A percentile compares a stretch with the other conserved stretches of the same genome.
These are phyloP conservation scores for Pipistrellus pipistrellus DNA, from an alignment of 2,797 vertebrate species.

Conservation along the genomic window DNA sequence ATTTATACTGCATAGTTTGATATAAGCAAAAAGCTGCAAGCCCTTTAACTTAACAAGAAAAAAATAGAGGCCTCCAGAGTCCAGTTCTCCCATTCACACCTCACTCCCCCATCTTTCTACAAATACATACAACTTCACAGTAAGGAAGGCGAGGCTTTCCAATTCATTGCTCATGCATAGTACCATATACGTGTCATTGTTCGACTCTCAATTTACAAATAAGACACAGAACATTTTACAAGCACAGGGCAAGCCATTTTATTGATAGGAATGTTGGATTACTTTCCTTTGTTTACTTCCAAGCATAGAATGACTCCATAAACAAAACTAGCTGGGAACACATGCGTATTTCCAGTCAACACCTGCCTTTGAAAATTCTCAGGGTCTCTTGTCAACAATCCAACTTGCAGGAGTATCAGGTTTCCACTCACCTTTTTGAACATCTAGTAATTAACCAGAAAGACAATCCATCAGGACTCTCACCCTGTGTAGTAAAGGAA, in stretches of 20 bases:
- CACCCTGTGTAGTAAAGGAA: conserved; percentile 76
- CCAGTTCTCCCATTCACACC: conserved; percentile 25
- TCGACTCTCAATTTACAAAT: conserved; percentile 31
- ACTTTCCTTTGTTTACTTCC: conserved; percentile 58
- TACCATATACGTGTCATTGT: neutral
- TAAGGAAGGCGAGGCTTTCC: conserved; percentile 24
- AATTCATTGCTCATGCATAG: neutral
- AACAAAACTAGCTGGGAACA: conserved; percentile 22
- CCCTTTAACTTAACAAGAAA: conserved; percentile 15
- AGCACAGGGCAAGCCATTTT: conserved; percentile 46
- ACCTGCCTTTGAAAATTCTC: conserved; percentile 57
- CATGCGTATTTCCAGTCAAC: conserved; percentile 69
- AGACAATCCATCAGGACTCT: conserved; percentile 85
- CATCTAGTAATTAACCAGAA: conserved; percentile 90
- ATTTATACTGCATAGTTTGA: neutral
- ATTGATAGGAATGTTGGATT: neutral
- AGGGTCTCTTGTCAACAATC: conserved; percentile 82
- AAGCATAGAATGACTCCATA: conserved; percentile 37
- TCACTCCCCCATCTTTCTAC: conserved; percentile 18
- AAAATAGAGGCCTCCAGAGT: neutral
- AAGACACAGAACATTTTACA: conserved; percentile 42
- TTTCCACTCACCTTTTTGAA: conserved; percentile 88
- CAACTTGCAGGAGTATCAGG: conserved; percentile 88
- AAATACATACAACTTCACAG: conserved; percentile 47
- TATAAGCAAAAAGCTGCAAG: conserved; percentile 44